Percentiles rank a stretch among this genome's conserved stretches.
Conservation (phyloP, 2,888 invertebrate genomes). For the Acleris holmiana region DNA sequence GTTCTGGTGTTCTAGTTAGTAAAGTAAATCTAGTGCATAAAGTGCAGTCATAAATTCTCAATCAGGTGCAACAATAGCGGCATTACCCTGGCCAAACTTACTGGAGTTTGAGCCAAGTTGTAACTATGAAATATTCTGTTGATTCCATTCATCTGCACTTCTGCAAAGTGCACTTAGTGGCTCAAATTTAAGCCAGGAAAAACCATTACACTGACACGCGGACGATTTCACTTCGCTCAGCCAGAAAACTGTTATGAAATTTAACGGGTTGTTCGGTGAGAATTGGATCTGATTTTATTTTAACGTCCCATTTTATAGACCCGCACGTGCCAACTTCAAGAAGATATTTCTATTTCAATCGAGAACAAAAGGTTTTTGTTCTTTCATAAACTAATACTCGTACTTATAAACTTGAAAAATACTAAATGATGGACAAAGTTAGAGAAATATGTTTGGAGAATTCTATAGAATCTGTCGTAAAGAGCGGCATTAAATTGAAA, state of each 20-base stretch:
- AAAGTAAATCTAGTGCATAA: slow-evolving; percentile 36
- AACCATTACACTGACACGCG: slow-evolving; percentile 56
- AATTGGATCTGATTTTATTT: slow-evolving; percentile 30
- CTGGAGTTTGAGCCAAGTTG: slow-evolving; percentile 65
- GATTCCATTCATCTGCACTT: slow-evolving; percentile 60
- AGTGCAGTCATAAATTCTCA: slow-evolving; percentile 59
- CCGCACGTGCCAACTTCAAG: slow-evolving; percentile 7
- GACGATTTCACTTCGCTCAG: slow-evolving; percentile 56
- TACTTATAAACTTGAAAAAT: slow-evolving; percentile 8
- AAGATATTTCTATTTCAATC: background rate
- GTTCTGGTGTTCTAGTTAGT: slow-evolving; percentile 5
- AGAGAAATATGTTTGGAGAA: slow-evolving; percentile 19
- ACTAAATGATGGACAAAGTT: slow-evolving; percentile 32
- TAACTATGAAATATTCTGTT: slow-evolving; percentile 67
- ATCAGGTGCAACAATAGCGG: slow-evolving; percentile 60
- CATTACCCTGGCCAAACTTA: slow-evolving; percentile 52
- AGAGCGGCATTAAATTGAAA: slow-evolving; percentile 57
- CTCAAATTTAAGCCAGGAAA: slow-evolving; percentile 59
- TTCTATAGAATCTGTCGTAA: slow-evolving; percentile 42
- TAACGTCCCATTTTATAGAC: slow-evolving; percentile 21
- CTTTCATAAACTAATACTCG: background rate
- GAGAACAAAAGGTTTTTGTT: background rate
- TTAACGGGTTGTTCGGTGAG: slow-evolving; percentile 44
- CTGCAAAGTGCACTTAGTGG: slow-evolving; percentile 65
- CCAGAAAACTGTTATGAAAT: slow-evolving; percentile 64